Conservation (phyloP, 2,888 invertebrate species). For the Eretmocerus hayati region DNA sequence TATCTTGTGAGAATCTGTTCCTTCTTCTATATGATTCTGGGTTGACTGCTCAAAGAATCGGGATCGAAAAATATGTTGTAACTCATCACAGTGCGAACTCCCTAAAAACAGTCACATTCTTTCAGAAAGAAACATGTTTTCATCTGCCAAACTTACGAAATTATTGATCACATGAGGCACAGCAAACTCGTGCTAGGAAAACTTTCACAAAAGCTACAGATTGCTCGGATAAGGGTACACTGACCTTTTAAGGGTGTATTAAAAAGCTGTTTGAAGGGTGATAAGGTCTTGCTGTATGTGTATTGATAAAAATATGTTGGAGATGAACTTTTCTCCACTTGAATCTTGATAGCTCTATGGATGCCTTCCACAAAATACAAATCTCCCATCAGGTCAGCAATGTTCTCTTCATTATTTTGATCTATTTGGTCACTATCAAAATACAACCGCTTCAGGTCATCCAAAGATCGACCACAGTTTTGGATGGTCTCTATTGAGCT, state of each 20-base stretch:
- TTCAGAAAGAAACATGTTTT: not conserved
- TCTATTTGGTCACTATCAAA: constrained; percentile 27
- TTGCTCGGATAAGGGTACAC: not conserved
- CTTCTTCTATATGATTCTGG: constrained; percentile 15
- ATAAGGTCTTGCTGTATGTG: constrained; percentile 24
- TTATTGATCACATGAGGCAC: no score
- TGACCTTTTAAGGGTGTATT: not conserved
- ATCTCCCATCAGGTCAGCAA: constrained; percentile 27
- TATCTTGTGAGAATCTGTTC: constrained; percentile 20
- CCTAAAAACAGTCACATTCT: constrained; percentile 14
- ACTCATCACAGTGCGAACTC: constrained; percentile 32
- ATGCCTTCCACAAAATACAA: constrained; percentile 29
- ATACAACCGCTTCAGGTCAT: constrained; percentile 30
- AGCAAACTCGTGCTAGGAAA: constrained; percentile 13
- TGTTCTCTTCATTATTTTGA: constrained; percentile 17
- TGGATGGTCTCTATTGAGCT: constrained; percentile 14
- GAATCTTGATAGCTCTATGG: constrained; percentile 27
- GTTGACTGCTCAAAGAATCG: constrained; percentile 12
- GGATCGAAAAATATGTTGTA: constrained; percentile 31
- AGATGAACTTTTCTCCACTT: constrained; percentile 17
- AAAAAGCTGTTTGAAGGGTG: not conserved
- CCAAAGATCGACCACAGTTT: constrained; percentile 20
- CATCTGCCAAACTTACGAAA: no score
- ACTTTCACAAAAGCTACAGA: not conserved
- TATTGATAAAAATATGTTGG: constrained; percentile 35